A percentile compares a stretch with the other conserved stretches of the same genome.
These are phyloP conservation scores for Orthosia cruda DNA, from an alignment of 2,888 invertebrate genomes.

Conservation along the genomic window DNA sequence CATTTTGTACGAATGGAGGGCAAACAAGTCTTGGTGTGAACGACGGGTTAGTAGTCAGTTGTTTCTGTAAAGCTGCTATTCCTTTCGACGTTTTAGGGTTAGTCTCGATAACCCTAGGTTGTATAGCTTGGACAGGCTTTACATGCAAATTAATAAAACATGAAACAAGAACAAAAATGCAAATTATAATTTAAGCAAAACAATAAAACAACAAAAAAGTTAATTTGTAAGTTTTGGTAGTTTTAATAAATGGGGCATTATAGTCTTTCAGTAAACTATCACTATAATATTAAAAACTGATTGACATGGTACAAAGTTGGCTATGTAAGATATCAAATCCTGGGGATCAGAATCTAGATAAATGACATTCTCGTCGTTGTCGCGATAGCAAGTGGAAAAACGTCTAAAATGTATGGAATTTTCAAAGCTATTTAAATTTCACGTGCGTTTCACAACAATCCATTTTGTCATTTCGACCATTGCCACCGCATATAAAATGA, in stretches of 20 bases:
- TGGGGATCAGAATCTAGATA: too few relatives aligned
- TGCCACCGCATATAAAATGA: too few relatives aligned
- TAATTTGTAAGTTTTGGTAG: conserved; percentile 51
- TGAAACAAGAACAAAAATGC: conserved; percentile 86
- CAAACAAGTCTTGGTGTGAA: conserved; percentile 89
- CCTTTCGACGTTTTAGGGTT: conserved; percentile 83
- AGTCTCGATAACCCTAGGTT: conserved; percentile 90
- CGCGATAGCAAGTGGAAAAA: too few relatives aligned
- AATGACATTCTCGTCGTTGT: too few relatives aligned
- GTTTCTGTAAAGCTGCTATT: conserved; percentile 87
- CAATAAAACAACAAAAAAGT: conserved; percentile 46
- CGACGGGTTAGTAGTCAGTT: conserved; percentile 89
- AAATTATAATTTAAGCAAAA: conserved; percentile 82
- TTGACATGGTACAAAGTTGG: neutral
- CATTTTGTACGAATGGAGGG: conserved; percentile 88
- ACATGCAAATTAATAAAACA: conserved; percentile 77
- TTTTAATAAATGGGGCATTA: conserved; percentile 7
- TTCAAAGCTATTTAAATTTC: too few relatives aligned
- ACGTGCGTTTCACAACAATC: too few relatives aligned
- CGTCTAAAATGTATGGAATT: too few relatives aligned
- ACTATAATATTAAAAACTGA: neutral
- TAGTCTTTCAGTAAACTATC: conserved; percentile 40
- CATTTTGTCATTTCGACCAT: too few relatives aligned
- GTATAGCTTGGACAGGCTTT: conserved; percentile 92
- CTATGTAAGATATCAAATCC: neutral